phyloP scores from a whole-genome alignment of 2,113 vertebrate genomes.

The Genyomyrus donnyi region DNA sequence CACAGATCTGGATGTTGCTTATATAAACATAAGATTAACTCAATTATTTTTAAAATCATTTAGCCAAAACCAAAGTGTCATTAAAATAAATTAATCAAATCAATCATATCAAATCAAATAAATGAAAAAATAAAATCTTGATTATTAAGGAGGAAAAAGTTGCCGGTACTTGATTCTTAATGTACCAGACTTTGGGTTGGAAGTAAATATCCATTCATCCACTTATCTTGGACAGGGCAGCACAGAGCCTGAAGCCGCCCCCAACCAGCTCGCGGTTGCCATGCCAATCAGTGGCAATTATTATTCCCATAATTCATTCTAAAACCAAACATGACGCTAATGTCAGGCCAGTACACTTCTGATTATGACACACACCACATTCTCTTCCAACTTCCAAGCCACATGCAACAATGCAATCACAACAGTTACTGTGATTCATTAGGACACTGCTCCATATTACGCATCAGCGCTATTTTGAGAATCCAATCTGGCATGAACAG shows the following conservation, averaged over 20 bases:
- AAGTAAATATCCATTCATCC: neutral
- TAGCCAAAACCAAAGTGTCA: neutral
- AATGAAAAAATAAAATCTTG: neutral
- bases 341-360: neutral
- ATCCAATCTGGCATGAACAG: neutral
- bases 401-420: conserved; percentile 1
- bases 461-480: neutral
- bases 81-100: neutral
- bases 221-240: neutral
- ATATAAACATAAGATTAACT: neutral
- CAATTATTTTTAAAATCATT: neutral
- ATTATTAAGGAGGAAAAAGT: neutral
- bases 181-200: neutral
- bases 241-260: neutral
- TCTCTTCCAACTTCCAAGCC: neutral
- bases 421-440: neutral
- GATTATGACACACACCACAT: neutral
- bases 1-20: too few relatives aligned
- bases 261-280: neutral
- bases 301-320: neutral
- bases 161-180: neutral
- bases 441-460: neutral
- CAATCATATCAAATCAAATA: neutral
- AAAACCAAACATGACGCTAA: neutral
- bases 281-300: neutral